A percentile compares a stretch with the other conserved stretches of the same genome.
Evolutionary conservation across 2,888 invertebrate genomes (phyloP).

Genomic region (Trachelus stipa): DNA sequence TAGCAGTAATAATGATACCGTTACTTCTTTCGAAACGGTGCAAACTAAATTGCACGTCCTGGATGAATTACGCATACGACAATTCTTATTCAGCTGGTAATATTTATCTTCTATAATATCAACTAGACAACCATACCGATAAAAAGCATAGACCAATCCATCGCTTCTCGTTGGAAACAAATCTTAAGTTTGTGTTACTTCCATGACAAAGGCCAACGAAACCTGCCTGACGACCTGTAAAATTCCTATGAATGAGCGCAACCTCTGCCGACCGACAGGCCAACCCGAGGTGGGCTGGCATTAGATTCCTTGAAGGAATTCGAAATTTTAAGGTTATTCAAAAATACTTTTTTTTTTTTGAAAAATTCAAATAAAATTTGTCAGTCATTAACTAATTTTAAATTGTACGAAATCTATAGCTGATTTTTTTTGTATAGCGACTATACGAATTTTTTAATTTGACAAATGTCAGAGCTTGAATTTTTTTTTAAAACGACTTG

Average conservation of each 20-base stretch:
- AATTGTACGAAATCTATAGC: neutral
- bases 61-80: constrained; percentile 39
- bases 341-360: neutral
- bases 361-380: neutral
- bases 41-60: constrained; percentile 46
- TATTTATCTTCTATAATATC: neutral
- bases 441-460: neutral
- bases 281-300: neutral
- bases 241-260: constrained; percentile 62
- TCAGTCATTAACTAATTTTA: neutral
- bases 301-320: neutral
- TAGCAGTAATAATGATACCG: constrained; percentile 43
- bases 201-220: constrained; percentile 59
- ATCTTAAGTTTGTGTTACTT: constrained; percentile 25
- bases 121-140: neutral
- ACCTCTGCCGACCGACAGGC: constrained; percentile 34
- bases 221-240: constrained; percentile 62
- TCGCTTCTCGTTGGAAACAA: constrained; percentile 7
- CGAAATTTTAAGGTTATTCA: neutral
- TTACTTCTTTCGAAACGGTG: constrained; percentile 48
- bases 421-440: neutral
- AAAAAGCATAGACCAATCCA: neutral
- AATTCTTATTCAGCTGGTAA: neutral
- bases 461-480: neutral
- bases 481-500: neutral